These are phyloP conservation scores for Cryptosula pallasiana DNA, from an alignment of 2,888 invertebrate species.

Conservation along the genomic window DNA sequence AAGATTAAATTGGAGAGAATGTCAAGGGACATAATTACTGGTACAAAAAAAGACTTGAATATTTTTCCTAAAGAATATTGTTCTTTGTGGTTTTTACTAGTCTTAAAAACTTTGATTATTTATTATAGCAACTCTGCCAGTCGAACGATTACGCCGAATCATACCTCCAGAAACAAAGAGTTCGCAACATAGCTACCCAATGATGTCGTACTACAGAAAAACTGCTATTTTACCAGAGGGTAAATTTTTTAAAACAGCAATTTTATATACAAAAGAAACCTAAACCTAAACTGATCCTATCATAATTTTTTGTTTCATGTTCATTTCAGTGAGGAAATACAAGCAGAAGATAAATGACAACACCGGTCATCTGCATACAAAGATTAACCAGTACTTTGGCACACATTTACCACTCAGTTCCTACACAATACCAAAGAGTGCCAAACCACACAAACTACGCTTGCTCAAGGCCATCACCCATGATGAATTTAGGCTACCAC, in stretches of 20 bases:
- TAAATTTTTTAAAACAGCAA: not conserved
- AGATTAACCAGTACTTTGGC: slow-evolving; percentile 21
- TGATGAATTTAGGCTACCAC: slow-evolving; percentile 11
- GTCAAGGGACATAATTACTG: slow-evolving; percentile 15
- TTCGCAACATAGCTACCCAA: not conserved
- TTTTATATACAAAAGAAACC: no score
- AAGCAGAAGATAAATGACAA: not conserved
- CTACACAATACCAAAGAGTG: slow-evolving; percentile 9
- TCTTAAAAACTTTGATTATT: no score
- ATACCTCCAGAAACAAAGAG: not conserved
- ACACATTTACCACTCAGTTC: slow-evolving; percentile 13
- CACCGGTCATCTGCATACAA: not conserved
- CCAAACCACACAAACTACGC: slow-evolving; percentile 10
- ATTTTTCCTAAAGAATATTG: no score
- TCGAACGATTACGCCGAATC: not conserved
- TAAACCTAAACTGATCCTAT: no score
- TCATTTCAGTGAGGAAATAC: slow-evolving; percentile 1
- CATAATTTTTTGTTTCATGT: no score
- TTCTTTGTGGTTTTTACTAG: no score
- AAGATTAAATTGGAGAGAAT: slow-evolving; percentile 8
- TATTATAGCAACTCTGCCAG: slow-evolving; percentile 7
- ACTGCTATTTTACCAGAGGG: slow-evolving; percentile 3
- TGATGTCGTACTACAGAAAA: slow-evolving; percentile 14
- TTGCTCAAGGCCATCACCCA: not conserved
- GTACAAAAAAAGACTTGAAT: no score